phyloP scores from a whole-genome alignment of 1,140 invertebrate genomes.

The Tyrophagus putrescentiae region DNA sequence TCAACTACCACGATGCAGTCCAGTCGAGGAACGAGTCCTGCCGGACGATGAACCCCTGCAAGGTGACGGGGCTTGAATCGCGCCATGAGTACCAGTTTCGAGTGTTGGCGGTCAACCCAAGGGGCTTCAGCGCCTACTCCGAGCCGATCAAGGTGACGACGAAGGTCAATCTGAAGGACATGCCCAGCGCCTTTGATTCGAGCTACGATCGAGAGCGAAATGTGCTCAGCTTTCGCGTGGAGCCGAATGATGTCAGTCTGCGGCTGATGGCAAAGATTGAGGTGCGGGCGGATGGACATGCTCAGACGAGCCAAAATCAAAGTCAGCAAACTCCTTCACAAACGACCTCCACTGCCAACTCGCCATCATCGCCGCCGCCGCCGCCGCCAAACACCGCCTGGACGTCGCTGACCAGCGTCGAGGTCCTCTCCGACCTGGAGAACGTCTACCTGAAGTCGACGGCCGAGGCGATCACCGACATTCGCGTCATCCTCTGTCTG shows the following conservation, averaged over 20 bases:
- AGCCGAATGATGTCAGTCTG: slow-evolving; percentile 33
- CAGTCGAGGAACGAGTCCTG: slow-evolving; percentile 49
- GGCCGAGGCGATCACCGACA: slow-evolving; percentile 31
- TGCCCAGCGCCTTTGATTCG: slow-evolving; percentile 52
- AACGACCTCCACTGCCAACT: too few relatives aligned
- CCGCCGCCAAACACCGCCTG: slow-evolving; percentile 24
- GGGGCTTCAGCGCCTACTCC: slow-evolving; percentile 28
- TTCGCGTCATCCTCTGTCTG: slow-evolving; percentile 60
- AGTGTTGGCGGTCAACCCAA: slow-evolving; percentile 28
- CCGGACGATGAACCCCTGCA: slow-evolving; percentile 64
- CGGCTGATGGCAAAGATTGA: slow-evolving; percentile 47
- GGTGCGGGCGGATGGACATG: slow-evolving; percentile 5
- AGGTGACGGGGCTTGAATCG: slow-evolving; percentile 43
- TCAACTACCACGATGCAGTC: slow-evolving; percentile 35
- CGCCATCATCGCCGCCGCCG: slow-evolving; percentile 1
- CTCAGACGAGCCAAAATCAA: neutral
- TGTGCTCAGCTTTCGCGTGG: slow-evolving; percentile 56
- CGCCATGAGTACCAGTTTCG: slow-evolving; percentile 28
- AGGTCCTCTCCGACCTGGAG: slow-evolving; percentile 26
- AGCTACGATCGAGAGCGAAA: slow-evolving; percentile 38
- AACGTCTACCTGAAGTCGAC: slow-evolving; percentile 35
- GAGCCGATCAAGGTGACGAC: slow-evolving; percentile 27
- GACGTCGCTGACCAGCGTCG: slow-evolving; percentile 24
- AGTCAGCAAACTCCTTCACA: too few relatives aligned
- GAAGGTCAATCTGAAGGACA: slow-evolving; percentile 37